Base-by-base conservation (phyloP, 1,140 invertebrate species). In the Mycetomoellerius zeteki region DNA sequence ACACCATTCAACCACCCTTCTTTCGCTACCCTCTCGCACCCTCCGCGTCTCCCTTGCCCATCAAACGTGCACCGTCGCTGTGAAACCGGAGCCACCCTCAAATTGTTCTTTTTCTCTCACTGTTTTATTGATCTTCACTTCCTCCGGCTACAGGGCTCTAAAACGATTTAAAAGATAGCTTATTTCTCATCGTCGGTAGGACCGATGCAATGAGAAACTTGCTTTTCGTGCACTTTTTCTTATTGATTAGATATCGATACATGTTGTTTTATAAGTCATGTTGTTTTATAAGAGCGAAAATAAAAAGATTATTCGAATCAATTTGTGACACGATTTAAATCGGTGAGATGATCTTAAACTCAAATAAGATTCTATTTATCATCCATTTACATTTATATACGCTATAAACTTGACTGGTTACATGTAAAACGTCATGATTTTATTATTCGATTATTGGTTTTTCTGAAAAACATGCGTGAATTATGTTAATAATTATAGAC, bases 121-220 rank as follows among this genome's bases (percentile, higher is more conserved):
- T 93, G 92, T 94, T 95, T 94, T 94, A 95, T 95, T 93, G 94
- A 95, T 95, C 94, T 93, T 93, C 92, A 91, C 93, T 94, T 92
- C 91, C 92, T 92, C 76, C 86, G 85, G 89, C 91, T 92, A 93
- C 90, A 88, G 89, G 27, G 84, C 86, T 91, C 86, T 89, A 85
- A 91, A 94, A 93, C 91, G 91, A 82, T 92, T 91, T 90, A 93
- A 93, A 84, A 93, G 93, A 91, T 92, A 92, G 92, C 91, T 90
- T 92, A 93, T 94, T 94, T 94, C 91, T 93, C 92, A 91, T 88
- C 90, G 88, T 52, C 84, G 54, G 21, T 62, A 64, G 50, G 43
- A 43, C 19, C 82, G 52, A 65, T 56, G 73, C 85, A 80, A 65
- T 64, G 60, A 86, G 62, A 82, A 64, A 47, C 58, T 72, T 47